Evolutionary conservation across 1,140 invertebrate species (phyloP).

Genomic region (Drosophila mayri): DNA sequence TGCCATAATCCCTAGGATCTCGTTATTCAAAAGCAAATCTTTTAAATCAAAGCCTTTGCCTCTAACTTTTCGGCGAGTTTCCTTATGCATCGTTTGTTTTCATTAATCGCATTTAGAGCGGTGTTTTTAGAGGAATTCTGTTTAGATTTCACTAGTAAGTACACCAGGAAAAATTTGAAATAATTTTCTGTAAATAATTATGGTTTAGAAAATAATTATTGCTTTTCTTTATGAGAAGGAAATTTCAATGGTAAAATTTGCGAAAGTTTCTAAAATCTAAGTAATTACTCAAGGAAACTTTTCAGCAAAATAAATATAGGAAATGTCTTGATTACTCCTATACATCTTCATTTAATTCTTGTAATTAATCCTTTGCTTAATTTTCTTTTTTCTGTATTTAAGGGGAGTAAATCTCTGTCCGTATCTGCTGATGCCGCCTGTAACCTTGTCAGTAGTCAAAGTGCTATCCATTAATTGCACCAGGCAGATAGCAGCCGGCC

Average conservation of each 20-base stretch:
- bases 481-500: slow-evolving; percentile 51
- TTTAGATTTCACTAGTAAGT: slow-evolving; percentile 57
- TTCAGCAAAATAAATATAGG: background rate
- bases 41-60: slow-evolving; percentile 24
- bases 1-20: slow-evolving; percentile 59
- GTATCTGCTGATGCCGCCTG: slow-evolving; percentile 10
- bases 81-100: slow-evolving; percentile 37
- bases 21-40: slow-evolving; percentile 39
- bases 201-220: rapidly evolving
- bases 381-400: slow-evolving; percentile 1
- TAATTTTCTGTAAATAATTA: background rate
- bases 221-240: too few relatives aligned
- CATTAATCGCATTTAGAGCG: slow-evolving; percentile 55
- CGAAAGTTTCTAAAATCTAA: too few relatives aligned
- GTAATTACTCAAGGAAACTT: background rate
- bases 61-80: slow-evolving; percentile 26
- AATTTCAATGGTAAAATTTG: too few relatives aligned
- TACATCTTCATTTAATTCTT: background rate
- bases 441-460: slow-evolving; percentile 64
- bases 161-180: slow-evolving; percentile 6
- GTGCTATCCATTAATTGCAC: slow-evolving; percentile 72
- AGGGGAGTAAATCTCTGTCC: slow-evolving; percentile 31
- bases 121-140: slow-evolving; percentile 14
- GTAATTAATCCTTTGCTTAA: slow-evolving; percentile 10
- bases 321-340: background rate